These are phyloP conservation scores for Drosophila lini DNA, from an alignment of 1,140 invertebrate species.

Conservation along the genomic window DNA sequence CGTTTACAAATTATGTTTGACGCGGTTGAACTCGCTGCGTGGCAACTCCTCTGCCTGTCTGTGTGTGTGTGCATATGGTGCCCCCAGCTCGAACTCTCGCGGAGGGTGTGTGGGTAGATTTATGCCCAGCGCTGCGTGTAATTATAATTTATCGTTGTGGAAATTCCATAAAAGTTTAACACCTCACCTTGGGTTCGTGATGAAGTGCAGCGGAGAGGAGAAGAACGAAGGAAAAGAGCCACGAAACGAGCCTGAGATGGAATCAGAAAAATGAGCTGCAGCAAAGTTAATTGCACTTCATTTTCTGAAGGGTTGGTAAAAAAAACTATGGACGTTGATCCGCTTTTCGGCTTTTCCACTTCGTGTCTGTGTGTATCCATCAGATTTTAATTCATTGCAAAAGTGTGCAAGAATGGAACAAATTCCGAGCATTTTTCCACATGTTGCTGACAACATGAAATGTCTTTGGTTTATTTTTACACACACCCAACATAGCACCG, in stretches of 20 bases:
- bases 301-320: conserved; percentile 53
- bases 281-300: conserved; percentile 64
- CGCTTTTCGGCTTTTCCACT: conserved; percentile 25
- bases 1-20: conserved; percentile 67
- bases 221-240: neutral
- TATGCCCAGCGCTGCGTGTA: conserved; percentile 61
- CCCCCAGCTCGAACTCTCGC: neutral
- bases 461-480: conserved; percentile 65
- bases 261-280: conserved; percentile 25
- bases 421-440: conserved; percentile 51
- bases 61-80: conserved; percentile 12
- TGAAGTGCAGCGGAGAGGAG: conserved; percentile 38
- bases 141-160: conserved; percentile 74
- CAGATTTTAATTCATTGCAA: conserved; percentile 38
- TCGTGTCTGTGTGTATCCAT: conserved; percentile 22
- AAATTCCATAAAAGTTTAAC: conserved; percentile 74
- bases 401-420: conserved; percentile 43
- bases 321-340: conserved; percentile 21
- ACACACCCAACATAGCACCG: conserved; percentile 33
- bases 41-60: conserved; percentile 12
- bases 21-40: conserved; percentile 46
- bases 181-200: conserved; percentile 55
- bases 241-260: conserved; percentile 34
- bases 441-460: conserved; percentile 54
- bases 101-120: conserved; percentile 35